phyloP scores from a whole-genome alignment of 2,113 vertebrate genomes.

The Lophius piscatorius region DNA sequence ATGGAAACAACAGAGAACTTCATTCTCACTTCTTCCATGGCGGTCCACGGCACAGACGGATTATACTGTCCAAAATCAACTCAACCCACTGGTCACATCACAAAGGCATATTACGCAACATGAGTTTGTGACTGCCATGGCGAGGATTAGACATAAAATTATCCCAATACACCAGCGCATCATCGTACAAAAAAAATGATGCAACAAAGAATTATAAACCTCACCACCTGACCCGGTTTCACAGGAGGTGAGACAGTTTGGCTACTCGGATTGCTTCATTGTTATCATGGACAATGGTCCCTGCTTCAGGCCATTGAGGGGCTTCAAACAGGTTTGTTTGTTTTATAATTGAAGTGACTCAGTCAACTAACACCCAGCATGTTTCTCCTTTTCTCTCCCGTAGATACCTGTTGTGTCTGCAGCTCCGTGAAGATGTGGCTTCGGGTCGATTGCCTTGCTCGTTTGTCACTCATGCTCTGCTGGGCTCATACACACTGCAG shows the following conservation, averaged over 20 bases:
- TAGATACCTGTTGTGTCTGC: constrained; percentile 78
- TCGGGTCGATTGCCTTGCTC: constrained; percentile 75
- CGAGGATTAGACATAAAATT: constrained; percentile 16
- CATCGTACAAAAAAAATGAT: constrained; percentile 20
- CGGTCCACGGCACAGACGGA: constrained; percentile 1
- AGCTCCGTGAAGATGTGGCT: constrained; percentile 74
- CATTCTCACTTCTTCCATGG: constrained; percentile 20
- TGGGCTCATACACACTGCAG: constrained; percentile 76
- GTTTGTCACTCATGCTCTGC: constrained; percentile 73
- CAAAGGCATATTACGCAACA: constrained; percentile 4
- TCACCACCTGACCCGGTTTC: constrained; percentile 1
- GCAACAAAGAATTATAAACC: constrained; percentile 26
- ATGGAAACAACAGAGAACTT: constrained; percentile 16
- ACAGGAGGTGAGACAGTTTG: constrained; percentile 12
- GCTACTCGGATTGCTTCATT: constrained; percentile 7
- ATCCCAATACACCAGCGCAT: constrained; percentile 6
- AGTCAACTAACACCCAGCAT: neutral
- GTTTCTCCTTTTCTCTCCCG: neutral
- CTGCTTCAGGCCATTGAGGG: constrained; percentile 11
- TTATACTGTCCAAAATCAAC: neutral
- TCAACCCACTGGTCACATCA: neutral
- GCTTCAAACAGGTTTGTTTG: neutral
- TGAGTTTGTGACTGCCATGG: neutral
- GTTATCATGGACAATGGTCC: constrained; percentile 21
- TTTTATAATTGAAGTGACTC: constrained; percentile 2